A percentile compares a stretch with the other conserved stretches of the same genome.
These are phyloP conservation scores for Rhynchonycteris naso DNA, from an alignment of 2,797 vertebrate species.

Conservation along the genomic window DNA sequence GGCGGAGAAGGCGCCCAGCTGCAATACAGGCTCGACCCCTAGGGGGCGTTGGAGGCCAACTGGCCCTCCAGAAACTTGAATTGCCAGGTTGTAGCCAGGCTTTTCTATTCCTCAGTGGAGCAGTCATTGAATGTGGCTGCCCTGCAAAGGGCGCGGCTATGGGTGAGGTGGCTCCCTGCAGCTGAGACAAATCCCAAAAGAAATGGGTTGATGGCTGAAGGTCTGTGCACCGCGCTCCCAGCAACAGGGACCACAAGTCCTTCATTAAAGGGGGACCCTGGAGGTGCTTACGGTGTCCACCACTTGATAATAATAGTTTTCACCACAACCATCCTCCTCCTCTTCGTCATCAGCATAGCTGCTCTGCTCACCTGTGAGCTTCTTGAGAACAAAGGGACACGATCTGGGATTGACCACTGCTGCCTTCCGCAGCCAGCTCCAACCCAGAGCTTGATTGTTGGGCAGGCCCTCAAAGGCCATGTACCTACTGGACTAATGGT, in stretches of 20 bases:
- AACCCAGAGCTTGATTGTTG: background rate
- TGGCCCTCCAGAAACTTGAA: background rate
- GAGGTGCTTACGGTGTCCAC: fast-evolving
- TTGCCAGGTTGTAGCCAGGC: background rate
- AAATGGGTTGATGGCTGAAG: background rate
- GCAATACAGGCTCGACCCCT: background rate
- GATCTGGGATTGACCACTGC: background rate
- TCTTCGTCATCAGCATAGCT: fast-evolving
- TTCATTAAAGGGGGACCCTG: background rate
- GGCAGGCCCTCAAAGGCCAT: background rate
- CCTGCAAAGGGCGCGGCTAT: background rate
- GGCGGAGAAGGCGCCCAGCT: background rate
- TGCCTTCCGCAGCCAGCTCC: background rate
- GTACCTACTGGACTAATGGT: too few relatives aligned
- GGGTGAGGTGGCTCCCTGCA: background rate
- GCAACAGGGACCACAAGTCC: background rate
- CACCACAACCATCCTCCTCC: background rate
- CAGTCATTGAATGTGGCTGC: too few relatives aligned
- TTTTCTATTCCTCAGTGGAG: background rate
- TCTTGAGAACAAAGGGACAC: background rate
- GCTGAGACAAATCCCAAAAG: background rate
- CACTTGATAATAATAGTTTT: background rate
- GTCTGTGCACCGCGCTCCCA: background rate
- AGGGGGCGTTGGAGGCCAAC: background rate
- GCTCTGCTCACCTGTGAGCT: background rate